These are phyloP conservation scores for Misgurnus mizolepis DNA, from an alignment of 2,113 vertebrate genomes.

Conservation along the genomic window DNA sequence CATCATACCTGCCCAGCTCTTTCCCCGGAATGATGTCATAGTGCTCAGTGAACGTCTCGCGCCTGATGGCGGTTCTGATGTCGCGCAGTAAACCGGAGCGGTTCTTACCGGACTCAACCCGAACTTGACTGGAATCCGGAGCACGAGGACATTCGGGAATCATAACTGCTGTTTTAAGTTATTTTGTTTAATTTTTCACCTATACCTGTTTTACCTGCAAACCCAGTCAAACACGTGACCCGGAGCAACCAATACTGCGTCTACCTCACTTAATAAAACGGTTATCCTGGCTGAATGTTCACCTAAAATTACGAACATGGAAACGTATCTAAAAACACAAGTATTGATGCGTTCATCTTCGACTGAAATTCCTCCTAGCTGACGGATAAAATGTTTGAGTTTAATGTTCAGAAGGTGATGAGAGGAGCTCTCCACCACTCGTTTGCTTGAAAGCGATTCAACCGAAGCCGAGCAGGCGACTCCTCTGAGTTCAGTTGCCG, in stretches of 20 bases:
- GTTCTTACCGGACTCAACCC: conserved; percentile 58
- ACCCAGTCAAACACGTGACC: conserved; percentile 20
- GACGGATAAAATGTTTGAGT: neutral
- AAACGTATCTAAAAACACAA: conserved; percentile 12
- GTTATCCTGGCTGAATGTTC: neutral
- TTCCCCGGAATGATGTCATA: conserved; percentile 72
- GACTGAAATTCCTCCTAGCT: neutral
- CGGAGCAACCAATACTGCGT: neutral
- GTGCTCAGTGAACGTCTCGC: conserved; percentile 67
- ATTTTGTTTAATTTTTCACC: neutral
- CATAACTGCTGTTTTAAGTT: conserved; percentile 60
- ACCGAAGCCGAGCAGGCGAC: neutral
- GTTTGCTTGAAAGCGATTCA: neutral
- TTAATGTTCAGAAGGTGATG: neutral
- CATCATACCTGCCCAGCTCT: conserved; percentile 69
- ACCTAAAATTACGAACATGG: neutral
- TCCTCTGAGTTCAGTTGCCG: conserved; percentile 53
- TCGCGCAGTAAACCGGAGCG: conserved; percentile 66
- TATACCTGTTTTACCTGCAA: neutral
- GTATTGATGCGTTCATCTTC: conserved; percentile 36
- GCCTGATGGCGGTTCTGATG: conserved; percentile 64
- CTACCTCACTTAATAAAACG: neutral
- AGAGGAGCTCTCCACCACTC: neutral
- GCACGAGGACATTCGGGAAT: conserved; percentile 64
- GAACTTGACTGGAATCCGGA: conserved; percentile 52